Evolutionary conservation across 2,888 invertebrate species (phyloP), one percentile per base, ranked within the genome.

Genomic region (Ditylenchus weischeri): DNA sequence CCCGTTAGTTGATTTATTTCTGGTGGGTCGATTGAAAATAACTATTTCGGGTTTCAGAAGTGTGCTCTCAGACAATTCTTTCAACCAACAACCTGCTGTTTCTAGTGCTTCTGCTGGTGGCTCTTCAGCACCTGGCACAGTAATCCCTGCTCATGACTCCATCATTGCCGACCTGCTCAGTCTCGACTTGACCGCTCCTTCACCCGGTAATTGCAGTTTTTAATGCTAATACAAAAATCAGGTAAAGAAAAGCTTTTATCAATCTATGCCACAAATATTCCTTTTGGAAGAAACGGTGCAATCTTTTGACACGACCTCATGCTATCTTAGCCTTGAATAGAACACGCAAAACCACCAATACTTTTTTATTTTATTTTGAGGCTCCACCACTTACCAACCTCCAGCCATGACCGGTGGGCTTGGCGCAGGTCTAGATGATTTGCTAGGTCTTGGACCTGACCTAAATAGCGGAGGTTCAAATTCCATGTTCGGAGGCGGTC

Each of bases 121-220:
- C 23, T 19, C 63, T 71, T 23, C 70, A 69, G 5, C 77, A 76
- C 60, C 78, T 85, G 6, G 43, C 43, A 85, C 86, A 10, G 89
- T 89, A 15, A 89, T 89, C 76, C 89, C 89, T 18, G 86, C 87
- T 15, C 89, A 93, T 86, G 96, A 96, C 83, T 93, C 92, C 0
- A 87, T 98, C 35, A 94, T 98, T 83, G 96, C 94, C 0, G 98
- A 98, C 86, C 87, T 98, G 65, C 87, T 98, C 66, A 92, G 92
- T 36, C 92, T 98, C 91, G 96, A 98, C 85, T 90, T 98, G 72
- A 91, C 91, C 79, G 85, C 86, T 0, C 86, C 78, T 0, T 61
- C 23, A 19, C 67, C 51, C 62, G 71, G 67, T 64, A 58, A 19
- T 18, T 54, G 1, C 7, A 7, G 29, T 18, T 54, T 54, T 54